Base-by-base conservation (phyloP, 2,797 vertebrate genomes). In the Remorina albescens region DNA sequence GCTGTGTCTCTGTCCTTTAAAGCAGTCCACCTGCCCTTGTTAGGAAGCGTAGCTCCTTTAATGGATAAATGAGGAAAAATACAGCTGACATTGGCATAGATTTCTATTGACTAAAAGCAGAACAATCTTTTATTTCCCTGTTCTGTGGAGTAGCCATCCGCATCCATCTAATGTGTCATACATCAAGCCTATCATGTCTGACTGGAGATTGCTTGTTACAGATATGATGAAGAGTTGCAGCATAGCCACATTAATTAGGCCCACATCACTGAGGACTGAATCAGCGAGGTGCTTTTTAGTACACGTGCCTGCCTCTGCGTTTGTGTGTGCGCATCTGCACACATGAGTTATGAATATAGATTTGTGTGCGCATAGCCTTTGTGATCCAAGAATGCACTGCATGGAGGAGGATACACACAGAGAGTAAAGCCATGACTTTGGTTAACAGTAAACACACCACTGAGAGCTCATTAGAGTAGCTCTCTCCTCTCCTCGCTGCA, bases 401-500 rank as follows among this genome's bases (percentile, higher is more conserved):
- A 41, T 70, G 73, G 50, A 74, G 47, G 34, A 53, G 44, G 23
- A 82, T 78, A 82, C 62, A 77, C 70, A 69, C 64, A 1, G 32
- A 83, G 79, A 87, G 83, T 71, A 79, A 80, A 90, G 84, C 85
- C 86, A 86, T 91, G 91, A 89, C 89, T 91, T 90, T 87, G 85
- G 89, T 88, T 87, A 86, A 88, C 88, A 90, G 87, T 91, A 93
- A 93, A 93, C 89, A 94, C 89, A 90, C 90, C 89, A 69, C 82
- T 86, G 91, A 93, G 89, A 88, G 86, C 92, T 94, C 91, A 94
- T 94, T 93, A 94, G 85, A 89, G 87, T 25, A 76, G 65, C 86
- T 88, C 79, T 87, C 66, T 81, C 65, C 69, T 79, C 85, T 83
- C 49, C 81, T 78, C 65, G 64, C 82, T 81, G 88, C 81, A 73